Base-by-base conservation (phyloP, 1,140 invertebrate genomes). In the Bombus affinis region DNA sequence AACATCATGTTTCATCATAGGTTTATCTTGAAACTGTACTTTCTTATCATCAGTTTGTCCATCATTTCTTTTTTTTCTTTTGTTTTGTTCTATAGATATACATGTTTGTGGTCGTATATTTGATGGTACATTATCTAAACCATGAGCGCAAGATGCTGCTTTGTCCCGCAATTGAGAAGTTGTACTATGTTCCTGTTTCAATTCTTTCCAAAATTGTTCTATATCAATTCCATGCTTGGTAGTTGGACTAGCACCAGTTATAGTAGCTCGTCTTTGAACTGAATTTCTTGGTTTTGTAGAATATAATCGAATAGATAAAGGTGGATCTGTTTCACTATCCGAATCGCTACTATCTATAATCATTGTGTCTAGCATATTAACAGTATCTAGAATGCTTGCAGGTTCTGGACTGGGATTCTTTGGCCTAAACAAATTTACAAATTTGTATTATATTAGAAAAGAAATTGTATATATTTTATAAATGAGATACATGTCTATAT, bases 221-320 rank as follows among this genome's bases (percentile, higher is more conserved):
- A 97, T 96, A 91, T 96, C 96, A 82, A 97, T 95, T 85, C 96
- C 96, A 73, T 97, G 96, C 84, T 96, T 96, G 68, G 96, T 95
- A 8, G 96, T 97, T 28, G 98, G 97, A 86, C 97, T 98, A 72
- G 97, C 97, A 13, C 98, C 98, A 89, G 98, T 98, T 88, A 99
- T 98, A 10, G 98, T 98, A 75, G 98, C 98, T 42, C 98, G 95
- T 22, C 98, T 96, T 93, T 98, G 98, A 35, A 98, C 96, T 81
- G 96, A 95, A 39, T 97, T 96, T 62, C 97, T 96, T 39, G 97
- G 97, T 92, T 98, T 98, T 2, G 97, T 96, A 39, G 97, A 96
- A 91, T 97, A 98, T 87, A 98, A 89, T 37, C 96, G 95, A 32
- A 96, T 91, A 3, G 93, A 93, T 42, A 93, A 92, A 10, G 93